Evolutionary conservation across 1,140 invertebrate genomes (phyloP).

Genomic region (Andricus grossulariae): DNA sequence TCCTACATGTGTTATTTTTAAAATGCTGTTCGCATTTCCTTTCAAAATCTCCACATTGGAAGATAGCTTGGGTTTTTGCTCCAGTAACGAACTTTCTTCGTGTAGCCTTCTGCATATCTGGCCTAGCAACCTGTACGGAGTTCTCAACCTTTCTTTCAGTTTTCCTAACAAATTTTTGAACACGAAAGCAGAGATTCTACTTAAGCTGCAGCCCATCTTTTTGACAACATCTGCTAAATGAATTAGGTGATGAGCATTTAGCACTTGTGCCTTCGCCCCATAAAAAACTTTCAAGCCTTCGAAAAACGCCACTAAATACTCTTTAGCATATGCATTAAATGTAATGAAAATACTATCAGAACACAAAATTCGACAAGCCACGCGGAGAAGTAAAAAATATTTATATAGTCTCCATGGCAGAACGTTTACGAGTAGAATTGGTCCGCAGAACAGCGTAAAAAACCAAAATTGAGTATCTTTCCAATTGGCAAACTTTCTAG

Average conservation of each 20-base stretch:
- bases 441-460: no score
- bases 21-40: background rate
- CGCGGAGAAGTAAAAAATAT: no score
- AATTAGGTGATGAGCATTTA: slow-evolving; percentile 1
- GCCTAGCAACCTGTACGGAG: background rate
- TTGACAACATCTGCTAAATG: background rate
- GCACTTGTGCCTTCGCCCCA: background rate
- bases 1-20: background rate
- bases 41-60: no score
- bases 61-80: no score
- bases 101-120: background rate
- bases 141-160: background rate
- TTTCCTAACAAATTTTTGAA: background rate
- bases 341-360: no score
- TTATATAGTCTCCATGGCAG: no score
- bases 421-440: no score
- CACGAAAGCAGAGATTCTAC: background rate
- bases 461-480: no score
- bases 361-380: no score
- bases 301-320: background rate
- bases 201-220: background rate
- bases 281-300: background rate
- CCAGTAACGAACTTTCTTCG: background rate
- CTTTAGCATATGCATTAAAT: background rate
- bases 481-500: no score